Base-by-base conservation (phyloP, 2,888 invertebrate genomes). In the Parnassius smintheus region DNA sequence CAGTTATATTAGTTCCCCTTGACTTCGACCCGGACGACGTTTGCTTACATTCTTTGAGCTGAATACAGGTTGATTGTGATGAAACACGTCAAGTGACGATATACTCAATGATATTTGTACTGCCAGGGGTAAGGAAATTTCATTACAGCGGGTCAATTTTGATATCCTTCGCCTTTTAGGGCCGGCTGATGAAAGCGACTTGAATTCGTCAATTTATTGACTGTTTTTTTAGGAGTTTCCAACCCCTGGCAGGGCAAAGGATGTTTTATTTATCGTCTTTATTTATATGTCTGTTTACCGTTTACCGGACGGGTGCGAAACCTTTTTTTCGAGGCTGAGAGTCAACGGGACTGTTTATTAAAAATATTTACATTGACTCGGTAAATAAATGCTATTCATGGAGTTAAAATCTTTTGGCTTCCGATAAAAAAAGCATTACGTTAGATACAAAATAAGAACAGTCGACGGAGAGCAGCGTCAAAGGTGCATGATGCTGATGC, bases 121-220 rank as follows among this genome's bases (percentile, higher is more conserved):
- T 52, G 12, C 25, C 44, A 13, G 64, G 65, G 69, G 65, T 61
- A 68, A 68, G 74, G 72, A 81, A 80, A 82, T 83, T 82, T 76
- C 74, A 81, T 83, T 80, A 81, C 68, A 50, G 53, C 59, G 75
- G 80, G 78, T 80, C 78, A 77, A 76, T 78, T 78, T 75, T 74
- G 73, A 77, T 75, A 77, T 77, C 75, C 74, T 72, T 66, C 65
- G 65, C 66, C 67, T 72, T 74, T 71, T 67, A 65, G 67, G 71
- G 73, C 68, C 73, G 75, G 72, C 59, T 70, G 74, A 75, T 72
- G 73, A 71, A 41, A 49, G 64, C 65, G 70, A 69, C 70, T 71
- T 42, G 48, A 60, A 57, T 61, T 57, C 41, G 12, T 48, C 25
- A 41, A 49, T 59, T 54, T 60, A 60, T 55, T 55, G 55, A 55